These are phyloP conservation scores for Lepilemur ruficaudatus DNA, from an alignment of 2,797 vertebrate genomes.

Conservation along the genomic window DNA sequence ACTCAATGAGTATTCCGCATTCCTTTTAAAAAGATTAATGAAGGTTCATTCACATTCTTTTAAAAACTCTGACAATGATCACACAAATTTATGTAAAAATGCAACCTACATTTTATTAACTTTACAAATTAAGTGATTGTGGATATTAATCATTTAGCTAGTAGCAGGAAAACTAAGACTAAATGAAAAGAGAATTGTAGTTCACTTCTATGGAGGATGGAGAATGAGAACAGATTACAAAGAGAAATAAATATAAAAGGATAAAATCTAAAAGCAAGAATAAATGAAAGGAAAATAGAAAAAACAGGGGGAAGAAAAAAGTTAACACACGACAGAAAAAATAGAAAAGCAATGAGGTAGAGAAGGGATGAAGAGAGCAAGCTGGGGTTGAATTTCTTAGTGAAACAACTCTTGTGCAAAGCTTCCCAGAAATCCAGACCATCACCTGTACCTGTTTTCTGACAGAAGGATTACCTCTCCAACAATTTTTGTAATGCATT, in stretches of 20 bases:
- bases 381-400: not conserved
- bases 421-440: not conserved
- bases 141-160: not conserved
- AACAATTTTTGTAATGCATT: not conserved
- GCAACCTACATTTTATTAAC: not conserved
- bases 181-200: constrained; percentile 13
- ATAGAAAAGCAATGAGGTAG: not conserved
- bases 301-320: not conserved
- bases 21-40: not conserved
- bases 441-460: not conserved
- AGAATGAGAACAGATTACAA: not conserved
- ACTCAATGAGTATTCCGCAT: not conserved
- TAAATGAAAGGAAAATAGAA: not conserved
- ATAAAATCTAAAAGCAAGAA: not conserved
- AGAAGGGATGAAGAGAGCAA: not conserved
- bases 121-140: not conserved
- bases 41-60: not conserved
- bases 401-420: not conserved
- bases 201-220: not conserved
- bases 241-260: not conserved
- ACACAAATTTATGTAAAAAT: constrained; percentile 25
- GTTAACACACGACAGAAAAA: not conserved
- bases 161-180: not conserved
- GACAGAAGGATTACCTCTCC: not conserved
- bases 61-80: not conserved